A percentile compares a stretch with the other conserved stretches of the same genome.
phyloP scores from a whole-genome alignment of 2,888 invertebrate genomes.

The Drosophila maculinotata region DNA sequence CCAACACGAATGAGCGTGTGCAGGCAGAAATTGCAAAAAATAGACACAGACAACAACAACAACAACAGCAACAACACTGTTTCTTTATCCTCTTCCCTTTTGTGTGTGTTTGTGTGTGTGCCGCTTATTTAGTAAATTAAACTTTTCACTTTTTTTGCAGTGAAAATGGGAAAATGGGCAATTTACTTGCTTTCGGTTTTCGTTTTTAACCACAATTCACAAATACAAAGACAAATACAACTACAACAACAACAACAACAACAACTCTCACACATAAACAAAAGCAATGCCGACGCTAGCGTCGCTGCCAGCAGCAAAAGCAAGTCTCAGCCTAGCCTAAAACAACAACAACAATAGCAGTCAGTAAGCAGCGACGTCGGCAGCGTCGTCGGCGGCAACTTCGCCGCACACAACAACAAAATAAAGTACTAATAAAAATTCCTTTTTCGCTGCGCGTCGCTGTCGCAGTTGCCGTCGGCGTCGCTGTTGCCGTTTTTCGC shows the following conservation, averaged over 20 bases:
- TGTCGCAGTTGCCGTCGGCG: slow-evolving; percentile 21
- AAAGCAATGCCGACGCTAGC: slow-evolving; percentile 55
- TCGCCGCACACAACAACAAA: slow-evolving; percentile 68
- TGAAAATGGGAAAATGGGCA: slow-evolving; percentile 71
- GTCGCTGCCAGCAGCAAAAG: slow-evolving; percentile 47
- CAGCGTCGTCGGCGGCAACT: slow-evolving; percentile 49
- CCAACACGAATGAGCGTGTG: slow-evolving; percentile 80
- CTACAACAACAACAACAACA: slow-evolving; percentile 25
- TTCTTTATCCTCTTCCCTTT: slow-evolving; percentile 10
- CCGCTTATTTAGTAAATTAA: slow-evolving; percentile 77
- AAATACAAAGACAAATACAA: slow-evolving; percentile 35
- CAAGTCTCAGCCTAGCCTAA: slow-evolving; percentile 52
- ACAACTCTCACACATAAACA: slow-evolving; percentile 48
- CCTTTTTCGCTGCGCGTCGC: slow-evolving; percentile 63
- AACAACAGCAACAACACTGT: slow-evolving; percentile 44
- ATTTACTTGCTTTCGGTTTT: slow-evolving; percentile 68
- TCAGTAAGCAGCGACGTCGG: slow-evolving; percentile 28
- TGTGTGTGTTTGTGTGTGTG: slow-evolving; percentile 13
- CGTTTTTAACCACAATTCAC: slow-evolving; percentile 65
- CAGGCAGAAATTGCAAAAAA: slow-evolving; percentile 75
- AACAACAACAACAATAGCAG: slow-evolving; percentile 49
- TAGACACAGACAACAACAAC: slow-evolving; percentile 64
- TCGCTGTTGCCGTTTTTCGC: slow-evolving; percentile 36
- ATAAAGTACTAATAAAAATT: slow-evolving; percentile 57
- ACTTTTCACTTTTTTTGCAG: slow-evolving; percentile 80